phyloP scores from a whole-genome alignment of 2,797 vertebrate species.

The Rousettus madagascariensis region DNA sequence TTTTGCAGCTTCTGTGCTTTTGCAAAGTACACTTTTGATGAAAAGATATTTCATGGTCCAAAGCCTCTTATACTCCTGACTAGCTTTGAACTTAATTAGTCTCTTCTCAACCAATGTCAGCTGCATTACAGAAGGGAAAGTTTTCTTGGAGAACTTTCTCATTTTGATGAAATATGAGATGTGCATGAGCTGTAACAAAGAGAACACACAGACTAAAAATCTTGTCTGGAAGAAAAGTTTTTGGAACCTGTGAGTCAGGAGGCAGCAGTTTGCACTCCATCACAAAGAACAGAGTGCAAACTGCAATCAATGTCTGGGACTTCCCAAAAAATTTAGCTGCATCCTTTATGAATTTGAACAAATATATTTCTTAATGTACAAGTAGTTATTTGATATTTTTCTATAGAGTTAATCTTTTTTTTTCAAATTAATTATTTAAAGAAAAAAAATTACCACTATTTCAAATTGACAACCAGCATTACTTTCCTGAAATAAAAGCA shows the following conservation, averaged over 20 bases:
- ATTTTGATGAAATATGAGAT: conserved; percentile 37
- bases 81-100: conserved; percentile 44
- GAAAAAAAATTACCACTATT: neutral
- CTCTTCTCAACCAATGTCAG: neutral
- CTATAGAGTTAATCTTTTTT: neutral
- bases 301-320: neutral
- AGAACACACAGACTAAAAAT: neutral
- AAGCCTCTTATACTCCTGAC: conserved; percentile 5
- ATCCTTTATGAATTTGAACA: neutral
- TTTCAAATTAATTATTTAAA: neutral
- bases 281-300: neutral
- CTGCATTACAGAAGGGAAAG: neutral
- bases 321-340: neutral
- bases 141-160: neutral
- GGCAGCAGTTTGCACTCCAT: neutral
- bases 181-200: neutral
- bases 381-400: neutral
- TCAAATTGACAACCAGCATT: neutral
- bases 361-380: neutral
- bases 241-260: conserved; percentile 48
- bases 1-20: conserved; percentile 40
- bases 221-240: conserved; percentile 44
- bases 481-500: neutral
- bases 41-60: conserved; percentile 52
- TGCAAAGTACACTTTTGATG: conserved; percentile 55